Percentiles rank a stretch among this genome's conserved stretches.
Conservation (phyloP, 1,140 invertebrate genomes). For the Chironomus striatipennis region DNA sequence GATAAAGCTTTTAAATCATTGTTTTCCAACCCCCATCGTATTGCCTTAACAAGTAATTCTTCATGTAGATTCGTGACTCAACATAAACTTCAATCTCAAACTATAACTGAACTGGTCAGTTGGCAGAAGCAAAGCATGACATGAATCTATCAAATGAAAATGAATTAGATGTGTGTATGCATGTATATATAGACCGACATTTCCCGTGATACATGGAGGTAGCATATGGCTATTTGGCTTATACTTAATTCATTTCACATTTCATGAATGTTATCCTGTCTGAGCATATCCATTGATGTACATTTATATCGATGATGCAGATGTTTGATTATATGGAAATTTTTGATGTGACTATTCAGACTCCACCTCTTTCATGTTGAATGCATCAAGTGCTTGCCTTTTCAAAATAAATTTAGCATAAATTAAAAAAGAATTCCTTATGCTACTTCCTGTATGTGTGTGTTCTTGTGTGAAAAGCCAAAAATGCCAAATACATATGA, state of each 20-base stretch:
- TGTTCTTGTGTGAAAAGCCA: too few species aligned
- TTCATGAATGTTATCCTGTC: neutral
- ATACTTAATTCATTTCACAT: slow-evolving; percentile 8
- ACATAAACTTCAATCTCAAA: slow-evolving; percentile 3
- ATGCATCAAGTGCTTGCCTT: neutral
- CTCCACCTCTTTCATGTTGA: neutral
- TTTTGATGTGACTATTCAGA: too few species aligned
- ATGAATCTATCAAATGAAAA: slow-evolving; percentile 6
- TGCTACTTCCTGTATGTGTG: too few species aligned
- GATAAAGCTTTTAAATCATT: slow-evolving; percentile 10
- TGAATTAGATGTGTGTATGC: neutral
- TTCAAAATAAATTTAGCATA: neutral
- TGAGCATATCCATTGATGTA: too few species aligned
- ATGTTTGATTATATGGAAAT: too few species aligned
- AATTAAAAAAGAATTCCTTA: neutral
- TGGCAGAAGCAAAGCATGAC: neutral
- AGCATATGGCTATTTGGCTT: neutral
- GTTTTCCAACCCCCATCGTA: neutral
- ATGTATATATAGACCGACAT: neutral
- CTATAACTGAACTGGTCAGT: neutral
- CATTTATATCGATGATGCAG: too few species aligned
- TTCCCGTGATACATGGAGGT: neutral
- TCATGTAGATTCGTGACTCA: slow-evolving; percentile 10
- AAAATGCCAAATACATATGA: too few species aligned
- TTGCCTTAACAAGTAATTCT: neutral